Evolutionary conservation across 1,140 invertebrate genomes (phyloP), one percentile per base, ranked within the genome.

Genomic region (Tetragnatha versicolor): DNA sequence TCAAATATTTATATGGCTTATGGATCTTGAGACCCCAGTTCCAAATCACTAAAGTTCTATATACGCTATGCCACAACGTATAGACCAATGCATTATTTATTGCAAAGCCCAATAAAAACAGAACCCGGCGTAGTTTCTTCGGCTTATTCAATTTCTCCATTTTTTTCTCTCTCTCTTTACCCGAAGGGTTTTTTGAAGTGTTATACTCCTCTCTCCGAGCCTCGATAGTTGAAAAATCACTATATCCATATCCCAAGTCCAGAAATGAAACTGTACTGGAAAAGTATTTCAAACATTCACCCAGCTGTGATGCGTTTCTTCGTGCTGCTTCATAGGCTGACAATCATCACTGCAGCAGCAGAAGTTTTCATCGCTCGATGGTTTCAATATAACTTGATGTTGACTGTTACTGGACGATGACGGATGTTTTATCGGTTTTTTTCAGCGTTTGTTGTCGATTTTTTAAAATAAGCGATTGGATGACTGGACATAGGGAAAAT

Each of bases 21-120:
- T 31, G 6, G 35, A 17, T 33, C 35, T 51, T 51, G 29, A 58
- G 20, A 6, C 35, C 55, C 22, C 29, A 31, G 35, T 58, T n/a
- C 55, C 12, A 58, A 58, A 58, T 33, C 2, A 58, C 20, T 22
- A 17, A 58, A 17, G 27, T 22, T 35, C 31, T 58, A 33, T n/a
- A 17, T 31, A n/a, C 35, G 29, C 31, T n/a, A 14, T 33, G 6
- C 3, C 1, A 3, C 7, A 31, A 33, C 35, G 20, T 33, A 58
- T 20, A 58, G 7, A 33, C 29, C 5, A 2, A 58, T 58, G 55
- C 55, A 58, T 58, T 58, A 58, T 58, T 58, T 58, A 58, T 58
- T 58, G 31, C 35, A n/a, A n/a, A n/a, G n/a, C 17, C 6, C 14
- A 33, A 58, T 58, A 33, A 33, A 58, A 58, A 20, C 17, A 31